Conservation (phyloP, 2,797 vertebrate genomes). For the Myotis daubentonii region DNA sequence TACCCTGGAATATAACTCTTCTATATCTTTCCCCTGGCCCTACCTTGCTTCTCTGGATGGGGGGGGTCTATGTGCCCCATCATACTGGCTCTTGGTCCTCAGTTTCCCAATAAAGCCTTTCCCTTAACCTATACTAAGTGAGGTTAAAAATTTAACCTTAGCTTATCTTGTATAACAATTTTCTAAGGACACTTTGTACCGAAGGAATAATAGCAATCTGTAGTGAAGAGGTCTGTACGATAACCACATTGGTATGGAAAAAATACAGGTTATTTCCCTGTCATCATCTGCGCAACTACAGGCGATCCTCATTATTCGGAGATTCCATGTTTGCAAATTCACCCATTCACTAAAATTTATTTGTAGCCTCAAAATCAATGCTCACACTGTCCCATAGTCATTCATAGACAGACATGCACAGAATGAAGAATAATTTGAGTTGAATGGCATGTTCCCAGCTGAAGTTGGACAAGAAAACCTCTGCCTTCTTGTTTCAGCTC, state of each 20-base stretch:
- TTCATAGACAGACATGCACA: background rate
- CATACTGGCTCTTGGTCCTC: background rate
- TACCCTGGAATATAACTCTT: background rate
- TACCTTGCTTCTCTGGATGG: background rate
- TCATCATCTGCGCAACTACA: background rate
- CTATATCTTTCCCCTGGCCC: background rate
- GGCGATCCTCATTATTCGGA: background rate
- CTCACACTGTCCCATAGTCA: background rate
- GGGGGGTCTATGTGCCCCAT: background rate
- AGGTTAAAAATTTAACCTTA: slow-evolving; percentile 14
- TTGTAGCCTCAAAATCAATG: background rate
- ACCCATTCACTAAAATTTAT: background rate
- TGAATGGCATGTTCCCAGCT: background rate
- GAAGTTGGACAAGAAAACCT: background rate
- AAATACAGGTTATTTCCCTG: background rate
- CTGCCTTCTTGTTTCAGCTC: background rate
- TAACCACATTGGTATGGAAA: background rate
- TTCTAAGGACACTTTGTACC: background rate
- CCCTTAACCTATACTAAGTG: background rate
- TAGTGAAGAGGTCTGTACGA: background rate
- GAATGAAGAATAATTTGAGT: background rate
- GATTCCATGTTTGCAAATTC: background rate
- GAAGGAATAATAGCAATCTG: background rate
- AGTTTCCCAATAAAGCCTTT: background rate
- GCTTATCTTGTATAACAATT: background rate